Conservation (phyloP, 1,140 invertebrate genomes). For the Lasioglossum albipes region DNA sequence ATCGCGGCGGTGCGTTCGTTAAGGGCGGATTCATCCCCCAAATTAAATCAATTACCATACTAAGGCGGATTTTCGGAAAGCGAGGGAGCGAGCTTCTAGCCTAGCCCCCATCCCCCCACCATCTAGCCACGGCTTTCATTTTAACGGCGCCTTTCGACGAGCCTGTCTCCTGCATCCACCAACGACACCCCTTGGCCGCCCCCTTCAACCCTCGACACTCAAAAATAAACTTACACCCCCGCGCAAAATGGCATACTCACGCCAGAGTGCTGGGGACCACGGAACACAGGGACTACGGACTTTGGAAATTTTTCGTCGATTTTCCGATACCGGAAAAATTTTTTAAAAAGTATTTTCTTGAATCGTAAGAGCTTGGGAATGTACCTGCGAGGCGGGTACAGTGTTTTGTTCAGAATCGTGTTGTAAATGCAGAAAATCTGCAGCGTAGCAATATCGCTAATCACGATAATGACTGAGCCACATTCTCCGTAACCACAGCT, state of each 20-base stretch:
- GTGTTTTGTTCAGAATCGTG: too few relatives aligned
- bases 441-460: too few relatives aligned
- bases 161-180: slow-evolving; percentile 55
- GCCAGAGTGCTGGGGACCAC: too few relatives aligned
- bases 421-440: too few relatives aligned
- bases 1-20: slow-evolving; percentile 66
- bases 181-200: not conserved
- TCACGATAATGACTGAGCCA: too few relatives aligned
- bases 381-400: too few relatives aligned
- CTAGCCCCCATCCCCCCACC: slow-evolving; percentile 25
- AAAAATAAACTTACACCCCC: slow-evolving; percentile 58
- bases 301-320: too few relatives aligned
- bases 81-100: slow-evolving; percentile 34
- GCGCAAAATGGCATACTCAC: not conserved
- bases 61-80: slow-evolving; percentile 70
- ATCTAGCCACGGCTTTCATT: slow-evolving; percentile 49
- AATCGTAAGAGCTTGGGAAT: too few relatives aligned
- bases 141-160: slow-evolving; percentile 60
- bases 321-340: too few relatives aligned
- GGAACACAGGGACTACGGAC: too few relatives aligned
- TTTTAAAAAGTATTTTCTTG: too few relatives aligned
- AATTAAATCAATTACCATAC: slow-evolving; percentile 70
- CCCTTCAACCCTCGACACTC: slow-evolving; percentile 10
- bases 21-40: slow-evolving; percentile 69
- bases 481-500: too few relatives aligned